Conservation (phyloP, 2,888 invertebrate species). For the Congeria kusceri region DNA sequence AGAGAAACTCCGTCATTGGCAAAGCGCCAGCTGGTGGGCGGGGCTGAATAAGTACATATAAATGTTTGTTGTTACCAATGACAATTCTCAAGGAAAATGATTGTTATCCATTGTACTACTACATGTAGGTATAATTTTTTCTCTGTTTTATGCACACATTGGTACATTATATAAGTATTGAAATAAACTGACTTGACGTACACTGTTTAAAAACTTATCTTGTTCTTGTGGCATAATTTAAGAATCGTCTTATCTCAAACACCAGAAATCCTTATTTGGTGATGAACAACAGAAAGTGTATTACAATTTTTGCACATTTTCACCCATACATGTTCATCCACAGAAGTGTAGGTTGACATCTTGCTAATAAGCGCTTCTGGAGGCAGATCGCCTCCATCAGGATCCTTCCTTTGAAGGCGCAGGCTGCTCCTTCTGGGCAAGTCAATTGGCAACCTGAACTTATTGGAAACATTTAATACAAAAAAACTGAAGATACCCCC, state of each 20-base stretch:
- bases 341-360: slow-evolving; percentile 27
- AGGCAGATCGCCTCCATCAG: slow-evolving; percentile 70
- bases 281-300: too few relatives aligned
- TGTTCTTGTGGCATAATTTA: too few relatives aligned
- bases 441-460: not conserved
- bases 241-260: too few relatives aligned
- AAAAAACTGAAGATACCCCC: too few relatives aligned
- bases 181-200: not conserved
- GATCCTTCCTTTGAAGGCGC: slow-evolving; percentile 72
- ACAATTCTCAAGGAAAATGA: too few relatives aligned
- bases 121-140: not conserved
- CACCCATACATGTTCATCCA: slow-evolving; percentile 64
- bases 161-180: not conserved
- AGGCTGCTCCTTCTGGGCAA: slow-evolving; percentile 68
- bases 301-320: too few relatives aligned
- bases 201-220: too few relatives aligned
- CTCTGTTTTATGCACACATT: not conserved
- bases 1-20: slow-evolving; percentile 62
- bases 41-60: slow-evolving; percentile 46
- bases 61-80: too few relatives aligned
- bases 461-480: too few relatives aligned
- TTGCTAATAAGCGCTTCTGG: slow-evolving; percentile 50
- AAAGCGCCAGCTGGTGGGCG: slow-evolving; percentile 68
- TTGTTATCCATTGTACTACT: not conserved
- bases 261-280: too few relatives aligned